Percentiles rank a stretch among this genome's conserved stretches.
Conservation (phyloP, 2,888 invertebrate genomes). For the Brenthis hecate region DNA sequence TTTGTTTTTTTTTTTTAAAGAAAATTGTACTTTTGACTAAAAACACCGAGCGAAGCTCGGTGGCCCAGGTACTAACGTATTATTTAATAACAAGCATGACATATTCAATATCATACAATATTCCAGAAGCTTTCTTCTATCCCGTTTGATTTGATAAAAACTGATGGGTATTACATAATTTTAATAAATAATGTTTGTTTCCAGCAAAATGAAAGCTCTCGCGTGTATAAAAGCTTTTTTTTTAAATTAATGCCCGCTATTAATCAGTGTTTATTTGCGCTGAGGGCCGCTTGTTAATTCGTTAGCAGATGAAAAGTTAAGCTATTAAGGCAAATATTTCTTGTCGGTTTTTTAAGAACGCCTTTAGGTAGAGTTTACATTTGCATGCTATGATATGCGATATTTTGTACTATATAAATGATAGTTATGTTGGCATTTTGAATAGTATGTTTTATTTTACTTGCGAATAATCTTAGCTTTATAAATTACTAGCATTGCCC, state of each 20-base stretch:
- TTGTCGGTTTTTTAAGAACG: slow-evolving; percentile 57
- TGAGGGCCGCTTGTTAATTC: slow-evolving; percentile 72
- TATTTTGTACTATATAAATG: neutral
- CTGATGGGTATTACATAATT: slow-evolving; percentile 1
- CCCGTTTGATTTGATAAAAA: neutral
- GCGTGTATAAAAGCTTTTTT: slow-evolving; percentile 39
- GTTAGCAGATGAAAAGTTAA: slow-evolving; percentile 80
- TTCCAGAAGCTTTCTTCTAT: neutral
- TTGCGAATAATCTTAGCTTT: too few species aligned
- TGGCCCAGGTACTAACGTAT: too few species aligned
- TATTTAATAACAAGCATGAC: too few species aligned
- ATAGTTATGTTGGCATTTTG: neutral
- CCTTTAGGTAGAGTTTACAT: slow-evolving; percentile 43
- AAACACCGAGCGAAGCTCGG: too few species aligned
- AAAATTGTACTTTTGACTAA: too few species aligned
- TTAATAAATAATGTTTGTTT: slow-evolving; percentile 19
- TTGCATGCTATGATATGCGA: neutral
- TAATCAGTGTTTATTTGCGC: slow-evolving; percentile 72
- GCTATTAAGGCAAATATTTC: slow-evolving; percentile 70
- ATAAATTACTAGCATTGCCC: too few species aligned
- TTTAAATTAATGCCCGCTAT: slow-evolving; percentile 56
- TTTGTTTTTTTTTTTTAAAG: too few species aligned
- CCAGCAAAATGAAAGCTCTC: slow-evolving; percentile 30
- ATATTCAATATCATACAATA: neutral
- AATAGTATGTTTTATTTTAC: neutral